These are phyloP conservation scores for Crocuta crocuta DNA, from an alignment of 2,113 vertebrate genomes.

Conservation along the genomic window DNA sequence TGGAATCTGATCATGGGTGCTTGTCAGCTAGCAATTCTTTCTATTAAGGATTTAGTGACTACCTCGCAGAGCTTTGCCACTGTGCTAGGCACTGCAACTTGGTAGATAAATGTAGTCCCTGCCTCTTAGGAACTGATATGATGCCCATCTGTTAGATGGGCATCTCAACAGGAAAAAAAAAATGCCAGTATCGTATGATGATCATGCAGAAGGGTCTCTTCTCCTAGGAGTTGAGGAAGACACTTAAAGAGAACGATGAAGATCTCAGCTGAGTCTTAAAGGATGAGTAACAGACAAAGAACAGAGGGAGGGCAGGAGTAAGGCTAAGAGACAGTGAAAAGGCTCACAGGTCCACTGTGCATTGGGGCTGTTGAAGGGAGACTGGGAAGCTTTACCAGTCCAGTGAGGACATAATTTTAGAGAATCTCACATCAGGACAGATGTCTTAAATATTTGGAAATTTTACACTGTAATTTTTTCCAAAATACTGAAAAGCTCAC, in stretches of 20 bases:
- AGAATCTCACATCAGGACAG: not conserved
- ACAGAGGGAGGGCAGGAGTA: not conserved
- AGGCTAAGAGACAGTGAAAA: not conserved
- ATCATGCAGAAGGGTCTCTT: not conserved
- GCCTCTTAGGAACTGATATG: not conserved
- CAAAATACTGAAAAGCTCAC: not conserved
- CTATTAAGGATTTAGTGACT: not conserved
- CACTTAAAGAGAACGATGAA: not conserved
- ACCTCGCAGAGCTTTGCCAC: not conserved
- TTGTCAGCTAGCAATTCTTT: not conserved
- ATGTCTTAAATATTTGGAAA: slow-evolving; percentile 5
- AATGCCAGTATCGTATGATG: not conserved
- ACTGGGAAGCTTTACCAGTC: not conserved
- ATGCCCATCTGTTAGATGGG: not conserved
- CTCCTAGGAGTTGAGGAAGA: not conserved
- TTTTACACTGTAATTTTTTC: not conserved
- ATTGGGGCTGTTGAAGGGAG: not conserved
- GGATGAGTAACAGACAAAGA: not conserved
- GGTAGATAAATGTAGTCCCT: not conserved
- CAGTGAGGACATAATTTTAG: not conserved
- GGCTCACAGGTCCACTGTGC: not conserved
- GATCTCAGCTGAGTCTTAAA: not conserved
- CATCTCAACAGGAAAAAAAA: not conserved
- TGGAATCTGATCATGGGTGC: not conserved
- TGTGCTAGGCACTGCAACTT: not conserved